Evolutionary conservation across 2,888 invertebrate genomes (phyloP), one percentile per base, ranked within the genome.

Genomic region (Drepanosiphum platanoidis): DNA sequence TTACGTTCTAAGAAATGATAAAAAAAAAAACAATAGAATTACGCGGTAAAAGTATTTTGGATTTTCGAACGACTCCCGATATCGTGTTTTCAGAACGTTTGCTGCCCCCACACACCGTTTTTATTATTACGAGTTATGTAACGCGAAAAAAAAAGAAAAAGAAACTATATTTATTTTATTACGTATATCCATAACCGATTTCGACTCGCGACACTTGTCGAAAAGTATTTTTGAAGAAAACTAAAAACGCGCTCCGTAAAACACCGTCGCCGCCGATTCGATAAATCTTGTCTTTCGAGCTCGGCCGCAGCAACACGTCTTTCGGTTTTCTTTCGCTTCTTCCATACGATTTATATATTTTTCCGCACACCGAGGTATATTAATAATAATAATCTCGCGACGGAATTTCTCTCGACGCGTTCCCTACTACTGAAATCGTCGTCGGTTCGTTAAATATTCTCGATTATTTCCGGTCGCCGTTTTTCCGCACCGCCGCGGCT

Each of bases 211-310:
- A 22, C 52, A 18, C 18, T 18, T 61, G 36, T 58, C 58, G 61
- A 39, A 36, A 58, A 77, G 18, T 27, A 61, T 64, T 64, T 78
- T 78, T 42, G 22, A 64, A 5, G 22, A 52, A 58, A 61, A 61
- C 22, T 22, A 52, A 52, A 58, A 61, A 61, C 22, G 78, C 68
- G 34, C 46, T 34, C n/a, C n/a, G 34, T 79, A 68, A 52, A 79
- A 46, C 68, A 32, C 46, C 18, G 32, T 0, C 46, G 3, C 32
- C 32, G 32, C n/a, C n/a, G n/a, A n/a, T 79, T 68, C 66, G 46
- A 79, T 79, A 79, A 79, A 79, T 79, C 79, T 68, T 68, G 66
- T 34, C 68, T 79, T 68, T 79, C 46, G 15, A 79, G 68, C 79
- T 64, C 32, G 34, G 18, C 64, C n/a, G n/a, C n/a, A 78, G 66